phyloP scores from a whole-genome alignment of 2,797 vertebrate genomes.

The Intellagama lesueurii region DNA sequence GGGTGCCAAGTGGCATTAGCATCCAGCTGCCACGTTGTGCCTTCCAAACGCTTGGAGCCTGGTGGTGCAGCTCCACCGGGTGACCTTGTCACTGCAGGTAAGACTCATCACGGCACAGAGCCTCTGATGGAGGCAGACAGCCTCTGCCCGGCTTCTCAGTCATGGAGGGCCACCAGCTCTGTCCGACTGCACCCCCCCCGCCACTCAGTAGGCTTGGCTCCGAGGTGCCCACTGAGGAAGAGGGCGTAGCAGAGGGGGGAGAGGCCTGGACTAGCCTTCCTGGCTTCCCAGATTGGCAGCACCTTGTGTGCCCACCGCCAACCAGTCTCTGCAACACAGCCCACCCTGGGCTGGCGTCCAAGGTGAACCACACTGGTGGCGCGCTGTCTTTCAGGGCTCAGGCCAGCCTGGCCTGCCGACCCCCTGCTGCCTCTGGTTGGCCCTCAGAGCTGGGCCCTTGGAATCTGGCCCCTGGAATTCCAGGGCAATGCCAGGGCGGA shows the following conservation, averaged over 20 bases:
- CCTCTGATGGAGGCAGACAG: not conserved
- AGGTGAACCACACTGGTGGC: no score
- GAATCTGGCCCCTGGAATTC: not conserved
- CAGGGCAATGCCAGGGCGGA: no score
- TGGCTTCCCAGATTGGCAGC: not conserved
- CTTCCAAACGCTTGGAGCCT: not conserved
- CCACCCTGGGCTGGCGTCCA: not conserved
- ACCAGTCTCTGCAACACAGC: not conserved
- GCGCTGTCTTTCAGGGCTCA: no score
- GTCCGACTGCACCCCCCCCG: not conserved
- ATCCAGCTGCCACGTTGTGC: not conserved
- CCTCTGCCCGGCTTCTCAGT: no score
- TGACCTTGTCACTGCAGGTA: conserved; percentile 42
- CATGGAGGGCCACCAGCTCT: not conserved
- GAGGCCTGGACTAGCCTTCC: not conserved
- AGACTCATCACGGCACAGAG: not conserved
- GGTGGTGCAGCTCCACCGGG: not conserved
- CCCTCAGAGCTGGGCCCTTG: no score
- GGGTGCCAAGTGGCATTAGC: conserved; percentile 3
- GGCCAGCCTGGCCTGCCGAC: no score
- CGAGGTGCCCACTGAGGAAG: not conserved
- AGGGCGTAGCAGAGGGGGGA: not conserved
- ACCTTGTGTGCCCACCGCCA: no score
- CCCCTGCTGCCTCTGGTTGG: not conserved
- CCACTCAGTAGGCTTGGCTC: no score